Percentiles rank a stretch among this genome's conserved stretches.
Conservation (phyloP, 1,140 invertebrate species). For the Drosophila dunni region DNA sequence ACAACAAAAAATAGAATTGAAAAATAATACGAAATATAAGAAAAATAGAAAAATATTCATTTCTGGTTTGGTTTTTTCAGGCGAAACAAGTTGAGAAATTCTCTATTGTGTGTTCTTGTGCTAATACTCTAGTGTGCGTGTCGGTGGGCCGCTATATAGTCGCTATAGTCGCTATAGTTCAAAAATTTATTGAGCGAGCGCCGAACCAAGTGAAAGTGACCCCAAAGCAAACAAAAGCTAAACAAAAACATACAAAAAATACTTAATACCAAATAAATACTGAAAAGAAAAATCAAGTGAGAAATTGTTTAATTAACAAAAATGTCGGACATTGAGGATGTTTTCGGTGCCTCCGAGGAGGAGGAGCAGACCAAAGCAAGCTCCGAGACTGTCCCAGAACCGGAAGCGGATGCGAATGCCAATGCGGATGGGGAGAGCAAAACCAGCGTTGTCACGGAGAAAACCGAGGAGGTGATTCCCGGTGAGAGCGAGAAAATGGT, state of each 20-base stretch:
- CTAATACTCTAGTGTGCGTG: constrained; percentile 44
- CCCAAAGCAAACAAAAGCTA: constrained; percentile 25
- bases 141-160: constrained; percentile 58
- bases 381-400: constrained; percentile 16
- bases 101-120: constrained; percentile 35
- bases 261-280: constrained; percentile 12
- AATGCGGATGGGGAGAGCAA: constrained; percentile 58
- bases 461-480: constrained; percentile 72
- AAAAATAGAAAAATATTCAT: constrained; percentile 48
- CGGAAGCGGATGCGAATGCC: constrained; percentile 12
- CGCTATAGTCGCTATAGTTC: constrained; percentile 56
- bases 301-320: constrained; percentile 31
- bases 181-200: constrained; percentile 53
- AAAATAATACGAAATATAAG: constrained; percentile 19
- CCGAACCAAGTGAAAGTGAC: constrained; percentile 74
- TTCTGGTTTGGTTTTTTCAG: constrained; percentile 50
- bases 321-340: constrained; percentile 82
- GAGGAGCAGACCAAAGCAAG: constrained; percentile 53
- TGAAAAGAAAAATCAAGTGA: constrained; percentile 1
- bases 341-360: constrained; percentile 60
- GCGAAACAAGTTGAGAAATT: constrained; percentile 56
- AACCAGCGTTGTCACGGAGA: constrained; percentile 69
- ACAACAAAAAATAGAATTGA: neutral
- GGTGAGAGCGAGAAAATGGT: constrained; percentile 79
- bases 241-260: constrained; percentile 23